Base-by-base conservation (phyloP, 1,140 invertebrate genomes). In the Drosophila murphyi region DNA sequence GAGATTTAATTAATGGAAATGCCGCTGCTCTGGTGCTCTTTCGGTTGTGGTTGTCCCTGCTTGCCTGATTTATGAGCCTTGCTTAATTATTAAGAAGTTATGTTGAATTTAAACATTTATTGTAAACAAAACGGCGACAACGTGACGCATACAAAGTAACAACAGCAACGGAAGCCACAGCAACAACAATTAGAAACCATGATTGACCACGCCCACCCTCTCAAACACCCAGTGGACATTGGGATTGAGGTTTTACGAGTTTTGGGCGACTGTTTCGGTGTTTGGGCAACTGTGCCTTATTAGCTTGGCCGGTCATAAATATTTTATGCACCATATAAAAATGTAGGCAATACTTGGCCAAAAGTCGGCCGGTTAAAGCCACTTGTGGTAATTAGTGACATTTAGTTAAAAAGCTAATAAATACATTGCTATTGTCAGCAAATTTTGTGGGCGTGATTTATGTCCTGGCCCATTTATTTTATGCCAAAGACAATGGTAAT, bases 71-170 rank as follows among this genome's bases (percentile, higher is more conserved):
- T 80, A 89, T 85, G 68, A 47, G 5, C 71, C 55, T 28, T 82
- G 85, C 75, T 88, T 89, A 89, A 88, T 88, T 89, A 88, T 89
- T 85, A 81, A 80, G 77, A 81, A 89, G 78, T 80, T 89, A 89
- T 88, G 83, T 67, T 67, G 77, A 89, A 67, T 88, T 88, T 89
- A 89, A 88, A 89, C 83, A 88, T 88, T 88, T 85, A 85, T 85
- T 75, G 83, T 77, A 70, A 87, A 87, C 80, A 89, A 83, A 88
- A 71, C 62, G 74, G 50, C 71, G 71, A 75, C 80, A 76, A 80
- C 51, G 85, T 76, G 63, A 8, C 80, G 85, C 77, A 87, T 88
- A 82, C 60, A 48, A 88, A 88, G 72, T 43, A 82, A 50, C 41
- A 43, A 12, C 8, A 59, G 20, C 43, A 63, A 39, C 31, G 47